Evolutionary conservation across 2,797 vertebrate genomes (phyloP).

Genomic region (Crenuchus spilurus): DNA sequence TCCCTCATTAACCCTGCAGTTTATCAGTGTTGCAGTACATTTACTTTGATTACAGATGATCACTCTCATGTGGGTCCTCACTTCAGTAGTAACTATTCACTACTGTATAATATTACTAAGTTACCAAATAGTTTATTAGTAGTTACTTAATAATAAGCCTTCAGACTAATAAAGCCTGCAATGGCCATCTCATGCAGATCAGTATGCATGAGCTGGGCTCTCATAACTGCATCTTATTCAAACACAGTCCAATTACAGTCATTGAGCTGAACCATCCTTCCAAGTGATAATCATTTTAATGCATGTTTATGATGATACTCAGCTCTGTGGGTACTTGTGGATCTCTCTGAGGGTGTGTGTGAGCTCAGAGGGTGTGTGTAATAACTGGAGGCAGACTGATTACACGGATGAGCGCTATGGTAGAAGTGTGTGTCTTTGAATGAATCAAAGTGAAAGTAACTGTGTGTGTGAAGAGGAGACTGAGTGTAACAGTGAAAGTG

Average conservation of each 20-base stretch:
- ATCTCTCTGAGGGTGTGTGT: constrained; percentile 21
- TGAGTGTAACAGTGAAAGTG: neutral
- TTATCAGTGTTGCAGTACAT: too few species aligned
- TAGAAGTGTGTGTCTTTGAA: constrained; percentile 13
- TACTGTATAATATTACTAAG: too few species aligned
- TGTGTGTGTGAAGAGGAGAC: constrained; percentile 1
- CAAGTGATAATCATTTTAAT: constrained; percentile 12
- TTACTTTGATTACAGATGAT: too few species aligned
- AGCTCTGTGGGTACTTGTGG: neutral
- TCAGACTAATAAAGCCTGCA: too few species aligned
- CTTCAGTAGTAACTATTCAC: too few species aligned
- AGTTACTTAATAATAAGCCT: too few species aligned
- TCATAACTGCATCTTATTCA: constrained; percentile 11
- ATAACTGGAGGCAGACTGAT: constrained; percentile 1
- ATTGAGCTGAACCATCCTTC: constrained; percentile 3
- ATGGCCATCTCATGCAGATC: neutral
- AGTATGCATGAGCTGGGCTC: neutral
- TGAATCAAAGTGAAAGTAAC: neutral
- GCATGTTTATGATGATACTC: constrained; percentile 4
- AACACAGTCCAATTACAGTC: neutral
- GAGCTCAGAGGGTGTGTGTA: constrained; percentile 20
- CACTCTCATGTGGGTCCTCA: too few species aligned
- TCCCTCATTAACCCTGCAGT: too few species aligned
- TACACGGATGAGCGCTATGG: constrained; percentile 29
- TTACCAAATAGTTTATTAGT: too few species aligned